A percentile compares a stretch with the other conserved stretches of the same genome.
These are phyloP conservation scores for Lydus trimaculatus DNA, from an alignment of 2,888 invertebrate species.

Conservation along the genomic window DNA sequence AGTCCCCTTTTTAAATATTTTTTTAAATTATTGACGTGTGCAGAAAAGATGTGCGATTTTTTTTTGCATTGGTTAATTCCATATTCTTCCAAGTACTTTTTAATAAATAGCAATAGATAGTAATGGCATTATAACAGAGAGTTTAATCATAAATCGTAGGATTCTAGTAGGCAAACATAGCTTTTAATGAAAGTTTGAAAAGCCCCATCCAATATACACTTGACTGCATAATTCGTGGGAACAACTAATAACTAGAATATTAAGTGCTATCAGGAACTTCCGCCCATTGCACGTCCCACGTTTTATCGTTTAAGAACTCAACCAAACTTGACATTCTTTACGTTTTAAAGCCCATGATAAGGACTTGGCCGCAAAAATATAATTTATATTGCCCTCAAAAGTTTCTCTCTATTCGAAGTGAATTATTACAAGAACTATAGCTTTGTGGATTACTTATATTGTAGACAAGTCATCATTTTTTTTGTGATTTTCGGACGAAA, in stretches of 20 bases:
- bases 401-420: slow-evolving; percentile 19
- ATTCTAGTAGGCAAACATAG: slow-evolving; percentile 27
- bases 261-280: slow-evolving; percentile 54
- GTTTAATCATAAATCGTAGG: slow-evolving; percentile 27
- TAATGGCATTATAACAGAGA: slow-evolving; percentile 19
- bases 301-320: slow-evolving; percentile 46
- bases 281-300: slow-evolving; percentile 48
- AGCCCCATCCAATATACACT: slow-evolving; percentile 41
- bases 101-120: slow-evolving; percentile 4
- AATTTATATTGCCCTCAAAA: slow-evolving; percentile 32
- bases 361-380: slow-evolving; percentile 27
- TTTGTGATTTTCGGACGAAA: neutral
- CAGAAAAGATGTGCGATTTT: too few species aligned
- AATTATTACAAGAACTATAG: slow-evolving; percentile 10
- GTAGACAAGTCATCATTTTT: neutral
- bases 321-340: slow-evolving; percentile 45
- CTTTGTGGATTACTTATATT: slow-evolving; percentile 6
- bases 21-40: too few species aligned
- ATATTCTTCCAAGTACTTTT: too few species aligned
- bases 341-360: slow-evolving; percentile 37
- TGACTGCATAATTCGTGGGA: slow-evolving; percentile 38
- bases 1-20: too few species aligned
- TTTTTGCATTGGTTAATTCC: too few species aligned
- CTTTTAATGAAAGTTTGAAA: slow-evolving; percentile 40
- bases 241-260: slow-evolving; percentile 53